Evolutionary conservation across 2,113 vertebrate genomes (phyloP).

Genomic region (Ondatra zibethicus): DNA sequence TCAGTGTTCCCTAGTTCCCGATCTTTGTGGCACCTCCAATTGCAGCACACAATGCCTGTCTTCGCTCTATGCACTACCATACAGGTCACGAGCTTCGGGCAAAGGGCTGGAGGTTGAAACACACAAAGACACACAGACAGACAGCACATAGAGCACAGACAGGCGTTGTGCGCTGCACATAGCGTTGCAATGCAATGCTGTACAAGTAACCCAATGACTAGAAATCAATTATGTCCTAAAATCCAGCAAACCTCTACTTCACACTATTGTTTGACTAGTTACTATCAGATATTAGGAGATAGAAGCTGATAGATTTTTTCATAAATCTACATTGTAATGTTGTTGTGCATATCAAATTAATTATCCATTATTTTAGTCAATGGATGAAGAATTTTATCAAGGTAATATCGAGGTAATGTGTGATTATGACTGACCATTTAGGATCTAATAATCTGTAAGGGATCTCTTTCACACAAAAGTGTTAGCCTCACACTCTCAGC

Average conservation of each 20-base stretch:
- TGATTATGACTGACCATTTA: background rate
- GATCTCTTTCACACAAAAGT: background rate
- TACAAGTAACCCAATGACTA: background rate
- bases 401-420: background rate
- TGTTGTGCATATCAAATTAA: background rate
- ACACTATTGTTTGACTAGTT: background rate
- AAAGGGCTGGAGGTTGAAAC: too few species aligned
- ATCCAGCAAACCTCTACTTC: background rate
- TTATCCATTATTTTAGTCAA: background rate
- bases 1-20: too few species aligned
- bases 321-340: background rate
- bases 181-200: background rate
- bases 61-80: too few species aligned
- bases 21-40: too few species aligned
- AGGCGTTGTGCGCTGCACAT: too few species aligned
- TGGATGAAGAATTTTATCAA: background rate
- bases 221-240: background rate
- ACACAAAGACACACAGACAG: too few species aligned
- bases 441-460: background rate
- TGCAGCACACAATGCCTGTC: too few species aligned
- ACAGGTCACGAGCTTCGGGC: too few species aligned
- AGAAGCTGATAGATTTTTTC: background rate
- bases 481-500: background rate
- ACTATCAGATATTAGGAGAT: background rate
- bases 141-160: too few species aligned